These are phyloP conservation scores for Tetramorium bicarinatum DNA, from an alignment of 2,888 invertebrate genomes.

Conservation along the genomic window DNA sequence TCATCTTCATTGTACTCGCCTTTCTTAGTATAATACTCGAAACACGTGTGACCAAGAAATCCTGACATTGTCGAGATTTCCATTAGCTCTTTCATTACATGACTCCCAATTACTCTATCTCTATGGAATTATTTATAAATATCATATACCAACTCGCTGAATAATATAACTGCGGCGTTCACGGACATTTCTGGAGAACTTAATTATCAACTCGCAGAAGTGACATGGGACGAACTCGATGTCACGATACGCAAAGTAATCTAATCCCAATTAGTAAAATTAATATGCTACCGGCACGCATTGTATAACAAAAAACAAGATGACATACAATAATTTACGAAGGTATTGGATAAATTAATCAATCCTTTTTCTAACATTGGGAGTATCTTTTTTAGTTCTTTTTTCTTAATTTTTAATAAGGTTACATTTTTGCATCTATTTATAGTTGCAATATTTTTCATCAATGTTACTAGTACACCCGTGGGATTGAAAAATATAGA, in stretches of 20 bases:
- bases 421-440: neutral
- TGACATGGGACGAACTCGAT: neutral
- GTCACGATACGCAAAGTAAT: neutral
- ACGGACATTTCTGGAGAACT: conserved; percentile 7
- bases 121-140: conserved; percentile 61
- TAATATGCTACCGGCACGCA: conserved; percentile 6
- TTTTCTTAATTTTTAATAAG: neutral
- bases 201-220: conserved; percentile 28
- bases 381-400: neutral
- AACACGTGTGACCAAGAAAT: conserved; percentile 54
- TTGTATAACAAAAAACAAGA: neutral
- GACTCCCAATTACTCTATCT: conserved; percentile 42
- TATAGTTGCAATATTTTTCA: neutral
- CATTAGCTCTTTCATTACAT: conserved; percentile 67
- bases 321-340: neutral
- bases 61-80: conserved; percentile 57
- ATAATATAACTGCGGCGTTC: conserved; percentile 21
- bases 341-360: neutral
- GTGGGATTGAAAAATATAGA: neutral
- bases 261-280: conserved; percentile 28
- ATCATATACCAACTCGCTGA: conserved; percentile 37
- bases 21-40: conserved; percentile 60
- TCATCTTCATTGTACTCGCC: conserved; percentile 52
- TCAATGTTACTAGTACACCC: neutral
- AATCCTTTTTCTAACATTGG: neutral